Evolutionary conservation across 2,113 vertebrate genomes (phyloP), one percentile per base, ranked within the genome.

Genomic region (Eptatretus burgeri): DNA sequence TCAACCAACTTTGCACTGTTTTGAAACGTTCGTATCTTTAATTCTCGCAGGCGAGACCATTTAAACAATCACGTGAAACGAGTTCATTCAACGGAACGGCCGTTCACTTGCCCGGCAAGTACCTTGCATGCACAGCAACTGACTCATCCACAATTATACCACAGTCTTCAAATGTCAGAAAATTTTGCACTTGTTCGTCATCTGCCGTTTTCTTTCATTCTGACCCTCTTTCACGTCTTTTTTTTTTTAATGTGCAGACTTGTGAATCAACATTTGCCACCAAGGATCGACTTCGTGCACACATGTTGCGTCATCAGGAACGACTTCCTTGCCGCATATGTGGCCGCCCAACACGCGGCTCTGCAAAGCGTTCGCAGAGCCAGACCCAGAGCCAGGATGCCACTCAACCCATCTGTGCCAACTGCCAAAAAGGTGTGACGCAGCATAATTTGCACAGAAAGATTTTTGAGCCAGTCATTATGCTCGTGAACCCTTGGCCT

Each of bases 1-100:
- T 41, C 27, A 41, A 41, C 27, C 27, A 41, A 41, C 27, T 41
- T 41, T 41, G 27, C 27, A 41, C 27, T 41, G 27, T 41, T 41
- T 41, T n/a, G n/a, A 41, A 41, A 41, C 27, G 7, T 41, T 41
- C 27, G 27, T 7, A 41, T 60, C 56, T 20, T 60, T n/a, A 17
- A 20, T 60, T 20, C 68, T 76, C 67, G 14, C 73, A 96, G 91
- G 76, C 91, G 88, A 63, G 91, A 96, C 78, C 91, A 96, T 74
- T 83, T 96, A 80, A 96, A 88, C 79, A 94, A 88, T 81, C 91
- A 96, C 64, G 91, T 96, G 75, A 96, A 96, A 78, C 91, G 94
- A 67, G 91, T 96, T 76, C 91, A 96, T 76, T 96, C 91, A 71
- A 89, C 91, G 74, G 91, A 96, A 78, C 83, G 91, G 75, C 91